Evolutionary conservation across 2,888 invertebrate species (phyloP).

Genomic region (Drosophila kuntzei): DNA sequence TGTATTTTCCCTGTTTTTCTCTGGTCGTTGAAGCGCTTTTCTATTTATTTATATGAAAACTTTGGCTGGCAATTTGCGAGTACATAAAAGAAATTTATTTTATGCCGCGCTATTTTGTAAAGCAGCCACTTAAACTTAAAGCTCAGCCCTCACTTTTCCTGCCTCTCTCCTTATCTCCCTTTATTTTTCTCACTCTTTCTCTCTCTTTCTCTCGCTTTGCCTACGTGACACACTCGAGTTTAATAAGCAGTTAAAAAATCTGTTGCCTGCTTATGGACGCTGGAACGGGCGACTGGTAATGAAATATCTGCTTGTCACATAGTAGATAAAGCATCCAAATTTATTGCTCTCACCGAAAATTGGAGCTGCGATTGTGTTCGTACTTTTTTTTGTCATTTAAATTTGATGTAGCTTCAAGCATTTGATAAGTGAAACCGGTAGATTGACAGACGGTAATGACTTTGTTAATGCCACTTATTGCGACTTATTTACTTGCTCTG

Average conservation of each 20-base stretch:
- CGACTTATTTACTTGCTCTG: conserved; percentile 55
- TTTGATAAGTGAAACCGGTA: conserved; percentile 58
- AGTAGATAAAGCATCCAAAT: conserved; percentile 64
- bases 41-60: conserved; percentile 80
- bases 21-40: conserved; percentile 60
- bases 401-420: conserved; percentile 61
- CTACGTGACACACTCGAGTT: conserved; percentile 68
- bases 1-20: conserved; percentile 46
- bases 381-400: conserved; percentile 60
- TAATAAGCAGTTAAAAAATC: conserved; percentile 70
- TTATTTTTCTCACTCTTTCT: neutral
- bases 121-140: conserved; percentile 79
- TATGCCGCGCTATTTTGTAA: conserved; percentile 77
- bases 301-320: conserved; percentile 71
- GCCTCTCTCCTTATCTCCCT: neutral
- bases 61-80: conserved; percentile 78
- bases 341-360: conserved; percentile 55
- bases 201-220: conserved; percentile 1
- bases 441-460: conserved; percentile 75
- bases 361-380: conserved; percentile 59
- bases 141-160: conserved; percentile 21
- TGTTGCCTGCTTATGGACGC: conserved; percentile 57
- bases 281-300: conserved; percentile 35
- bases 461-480: conserved; percentile 68
- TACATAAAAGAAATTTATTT: conserved; percentile 81